Conservation (phyloP, 2,113 vertebrate species). For the Notarius lentiginosus region DNA sequence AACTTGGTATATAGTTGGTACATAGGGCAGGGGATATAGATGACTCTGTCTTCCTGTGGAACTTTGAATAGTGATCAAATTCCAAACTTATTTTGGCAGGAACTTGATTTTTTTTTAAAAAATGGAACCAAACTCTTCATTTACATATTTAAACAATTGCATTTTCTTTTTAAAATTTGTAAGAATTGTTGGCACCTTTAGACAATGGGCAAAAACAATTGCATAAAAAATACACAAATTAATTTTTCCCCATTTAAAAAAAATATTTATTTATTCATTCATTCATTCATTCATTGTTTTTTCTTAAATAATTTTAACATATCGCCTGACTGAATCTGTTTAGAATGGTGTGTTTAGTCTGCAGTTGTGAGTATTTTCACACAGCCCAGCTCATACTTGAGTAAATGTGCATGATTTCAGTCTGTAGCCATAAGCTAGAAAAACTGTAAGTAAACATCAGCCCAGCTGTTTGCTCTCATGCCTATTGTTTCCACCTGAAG, state of each 20-base stretch:
- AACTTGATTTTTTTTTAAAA: too few species aligned
- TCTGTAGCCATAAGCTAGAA: not conserved
- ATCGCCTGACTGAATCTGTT: not conserved
- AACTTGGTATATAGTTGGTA: too few species aligned
- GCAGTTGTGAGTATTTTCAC: not conserved
- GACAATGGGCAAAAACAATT: not conserved
- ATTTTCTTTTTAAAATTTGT: not conserved
- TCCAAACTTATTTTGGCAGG: too few species aligned
- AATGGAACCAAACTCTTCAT: too few species aligned
- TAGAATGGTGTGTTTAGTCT: not conserved
- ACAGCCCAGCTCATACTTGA: not conserved
- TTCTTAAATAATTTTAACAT: too few species aligned
- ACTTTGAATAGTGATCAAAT: too few species aligned
- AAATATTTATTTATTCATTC: not conserved
- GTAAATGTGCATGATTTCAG: conserved; percentile 16
- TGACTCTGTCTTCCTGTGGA: too few species aligned
- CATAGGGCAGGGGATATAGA: too few species aligned
- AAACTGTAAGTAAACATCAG: conserved; percentile 44
- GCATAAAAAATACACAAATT: not conserved
- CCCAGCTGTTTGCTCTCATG: conserved; percentile 56
- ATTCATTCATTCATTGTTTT: too few species aligned
- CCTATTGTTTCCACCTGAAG: conserved; percentile 65
- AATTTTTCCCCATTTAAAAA: too few species aligned
- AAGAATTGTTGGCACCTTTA: not conserved
- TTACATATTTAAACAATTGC: not conserved